Base-by-base conservation (phyloP, 2,113 vertebrate species). In the Brienomyrus brachyistius region DNA sequence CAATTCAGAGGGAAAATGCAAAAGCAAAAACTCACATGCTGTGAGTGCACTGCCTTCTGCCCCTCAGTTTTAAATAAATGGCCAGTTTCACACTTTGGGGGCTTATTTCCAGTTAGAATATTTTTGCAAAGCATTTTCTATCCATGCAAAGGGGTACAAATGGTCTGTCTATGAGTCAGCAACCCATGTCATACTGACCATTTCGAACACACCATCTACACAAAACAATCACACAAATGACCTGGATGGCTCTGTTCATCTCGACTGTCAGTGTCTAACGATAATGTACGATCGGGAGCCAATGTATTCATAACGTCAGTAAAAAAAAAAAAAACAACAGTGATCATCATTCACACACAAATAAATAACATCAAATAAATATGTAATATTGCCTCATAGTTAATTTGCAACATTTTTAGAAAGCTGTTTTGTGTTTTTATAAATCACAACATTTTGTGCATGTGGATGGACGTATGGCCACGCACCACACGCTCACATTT, bases 151-250 rank as follows among this genome's bases (percentile, higher is more conserved):
- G 89, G 70, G 66, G 89, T 91, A 89, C 90, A 70, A 91, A 48
- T 90, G 93, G 93, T 95, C 94, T 90, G 70, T 95, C 94, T 90
- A 92, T 91, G 93, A 93, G 88, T 89, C 51, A 21, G n/a, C 13
- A 6, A 35, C 27, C 92, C 94, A 93, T 90, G 80, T 95, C 94
- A 95, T 92, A 86, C 92, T 94, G 94, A 96, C 94, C 94, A 59
- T 52, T 74, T 82, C 70, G 45, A 23, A 87, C 13, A 40, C 85
- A 54, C 13, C 31, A 74, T 74, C 15, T 88, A 88, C 19, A 59
- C 19, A 23, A 90, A 21, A 89, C 40, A 31, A 23, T 56, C 50
- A 80, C 77, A 89, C 31, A 27, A 88, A 88, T 23, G 27, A 80
- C 31, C 6, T 2, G n/a, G 45, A 40, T 66, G 54, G 54, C 51